Percentiles rank a stretch among this genome's conserved stretches.
These are phyloP conservation scores for Scaptodrosophila lebanonensis DNA, from an alignment of 1,140 invertebrate species.

Conservation along the genomic window DNA sequence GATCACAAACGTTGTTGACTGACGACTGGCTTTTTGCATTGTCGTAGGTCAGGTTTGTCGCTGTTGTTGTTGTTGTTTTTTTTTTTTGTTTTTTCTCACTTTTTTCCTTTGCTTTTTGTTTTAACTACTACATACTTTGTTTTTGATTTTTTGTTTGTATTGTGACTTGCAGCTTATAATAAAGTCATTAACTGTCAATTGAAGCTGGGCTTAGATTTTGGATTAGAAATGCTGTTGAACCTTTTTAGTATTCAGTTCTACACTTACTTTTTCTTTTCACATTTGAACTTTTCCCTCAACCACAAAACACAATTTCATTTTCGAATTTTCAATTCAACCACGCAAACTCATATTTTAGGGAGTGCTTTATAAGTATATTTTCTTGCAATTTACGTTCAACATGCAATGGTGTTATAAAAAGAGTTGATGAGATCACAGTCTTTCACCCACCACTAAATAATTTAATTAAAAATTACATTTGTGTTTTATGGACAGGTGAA, in stretches of 20 bases:
- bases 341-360: too few species aligned
- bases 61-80: neutral
- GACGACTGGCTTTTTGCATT: slow-evolving; percentile 29
- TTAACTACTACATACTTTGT: slow-evolving; percentile 36
- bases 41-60: slow-evolving; percentile 63
- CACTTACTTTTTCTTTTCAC: slow-evolving; percentile 25
- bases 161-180: slow-evolving; percentile 47
- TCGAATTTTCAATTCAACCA: slow-evolving; percentile 22
- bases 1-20: slow-evolving; percentile 17
- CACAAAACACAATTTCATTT: slow-evolving; percentile 41
- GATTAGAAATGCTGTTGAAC: too few species aligned
- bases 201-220: slow-evolving; percentile 34
- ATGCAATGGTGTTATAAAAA: slow-evolving; percentile 19
- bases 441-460: too few species aligned
- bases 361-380: too few species aligned
- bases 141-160: slow-evolving; percentile 3
- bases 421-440: too few species aligned
- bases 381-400: too few species aligned
- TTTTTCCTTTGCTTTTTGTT: slow-evolving; percentile 30
- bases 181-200: slow-evolving; percentile 67
- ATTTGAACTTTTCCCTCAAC: too few species aligned
- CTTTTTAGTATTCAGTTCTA: slow-evolving; percentile 22
- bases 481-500: slow-evolving; percentile 20
- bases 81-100: slow-evolving; percentile 44
- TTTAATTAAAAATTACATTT: slow-evolving; percentile 30